Percentiles rank a stretch among this genome's conserved stretches.
These are phyloP conservation scores for Neuroterus valhalla DNA, from an alignment of 1,140 invertebrate genomes.

Conservation along the genomic window DNA sequence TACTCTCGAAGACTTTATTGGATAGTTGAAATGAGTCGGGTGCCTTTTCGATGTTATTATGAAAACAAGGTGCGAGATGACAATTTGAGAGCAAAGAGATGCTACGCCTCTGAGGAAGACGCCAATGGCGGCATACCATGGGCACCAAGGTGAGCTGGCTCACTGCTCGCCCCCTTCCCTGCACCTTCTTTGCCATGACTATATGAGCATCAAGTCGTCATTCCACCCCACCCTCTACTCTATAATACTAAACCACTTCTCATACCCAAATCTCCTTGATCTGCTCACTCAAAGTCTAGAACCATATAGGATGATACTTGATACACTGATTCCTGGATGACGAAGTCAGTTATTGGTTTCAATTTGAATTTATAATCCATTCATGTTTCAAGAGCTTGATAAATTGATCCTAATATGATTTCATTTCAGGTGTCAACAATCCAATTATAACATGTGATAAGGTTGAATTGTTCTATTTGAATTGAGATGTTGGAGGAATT, in stretches of 20 bases:
- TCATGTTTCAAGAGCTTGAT: too few species aligned
- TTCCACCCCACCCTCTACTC: slow-evolving; percentile 26
- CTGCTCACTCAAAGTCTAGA: background rate
- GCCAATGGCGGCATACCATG: slow-evolving; percentile 71
- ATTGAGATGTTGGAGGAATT: too few species aligned
- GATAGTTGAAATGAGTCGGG: background rate
- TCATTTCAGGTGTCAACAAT: too few species aligned
- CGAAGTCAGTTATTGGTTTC: too few species aligned
- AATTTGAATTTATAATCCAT: too few species aligned
- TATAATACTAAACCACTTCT: background rate
- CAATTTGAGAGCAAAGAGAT: background rate
- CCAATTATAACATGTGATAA: too few species aligned
- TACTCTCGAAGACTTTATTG: too few species aligned
- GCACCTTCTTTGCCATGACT: slow-evolving; percentile 37
- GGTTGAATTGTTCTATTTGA: too few species aligned
- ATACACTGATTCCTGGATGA: too few species aligned
- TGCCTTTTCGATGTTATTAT: background rate
- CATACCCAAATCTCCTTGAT: slow-evolving; percentile 14
- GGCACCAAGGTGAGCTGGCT: slow-evolving; percentile 70
- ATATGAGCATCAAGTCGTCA: slow-evolving; percentile 36
- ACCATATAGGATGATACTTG: background rate
- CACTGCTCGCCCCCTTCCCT: slow-evolving; percentile 38
- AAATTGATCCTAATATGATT: too few species aligned
- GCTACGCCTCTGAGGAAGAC: slow-evolving; percentile 62
- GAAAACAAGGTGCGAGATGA: slow-evolving; percentile 11